phyloP scores from a whole-genome alignment of 2,113 vertebrate genomes.

The Indri indri region DNA sequence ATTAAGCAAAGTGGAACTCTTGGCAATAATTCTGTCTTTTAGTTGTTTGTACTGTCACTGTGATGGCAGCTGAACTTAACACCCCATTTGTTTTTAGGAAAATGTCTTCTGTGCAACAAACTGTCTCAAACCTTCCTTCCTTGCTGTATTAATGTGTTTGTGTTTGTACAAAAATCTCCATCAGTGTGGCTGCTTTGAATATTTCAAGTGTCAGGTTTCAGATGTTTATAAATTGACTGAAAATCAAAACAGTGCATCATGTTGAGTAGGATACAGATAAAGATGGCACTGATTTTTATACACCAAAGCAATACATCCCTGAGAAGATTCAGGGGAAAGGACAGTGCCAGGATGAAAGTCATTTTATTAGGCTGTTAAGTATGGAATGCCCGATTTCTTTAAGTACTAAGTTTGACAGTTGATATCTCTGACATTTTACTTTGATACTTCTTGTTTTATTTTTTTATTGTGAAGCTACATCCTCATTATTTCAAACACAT shows the following conservation, averaged over 20 bases:
- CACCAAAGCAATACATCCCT: background rate
- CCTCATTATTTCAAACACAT: no score
- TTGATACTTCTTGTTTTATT: no score
- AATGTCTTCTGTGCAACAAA: background rate
- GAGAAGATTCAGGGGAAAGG: background rate
- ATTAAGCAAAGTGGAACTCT: background rate
- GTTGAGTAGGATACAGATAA: background rate
- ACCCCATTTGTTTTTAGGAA: conserved; percentile 60
- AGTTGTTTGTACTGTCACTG: conserved; percentile 39
- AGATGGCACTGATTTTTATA: background rate
- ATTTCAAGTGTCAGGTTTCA: conserved; percentile 52
- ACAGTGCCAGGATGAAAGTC: background rate
- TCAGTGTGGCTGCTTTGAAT: background rate
- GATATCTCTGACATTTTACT: no score
- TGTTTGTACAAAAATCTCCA: conserved; percentile 7
- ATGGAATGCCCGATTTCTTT: no score
- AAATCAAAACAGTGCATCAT: conserved; percentile 40
- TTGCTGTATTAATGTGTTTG: conserved; percentile 13
- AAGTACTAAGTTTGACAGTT: no score
- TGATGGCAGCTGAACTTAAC: conserved; percentile 57
- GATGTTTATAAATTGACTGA: conserved; percentile 30
- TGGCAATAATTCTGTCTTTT: conserved; percentile 47
- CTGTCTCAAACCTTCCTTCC: background rate
- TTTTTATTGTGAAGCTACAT: no score
- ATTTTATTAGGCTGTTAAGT: background rate